Evolutionary conservation across 2,797 vertebrate genomes (phyloP).

Genomic region (Brotogeris chrysoptera): DNA sequence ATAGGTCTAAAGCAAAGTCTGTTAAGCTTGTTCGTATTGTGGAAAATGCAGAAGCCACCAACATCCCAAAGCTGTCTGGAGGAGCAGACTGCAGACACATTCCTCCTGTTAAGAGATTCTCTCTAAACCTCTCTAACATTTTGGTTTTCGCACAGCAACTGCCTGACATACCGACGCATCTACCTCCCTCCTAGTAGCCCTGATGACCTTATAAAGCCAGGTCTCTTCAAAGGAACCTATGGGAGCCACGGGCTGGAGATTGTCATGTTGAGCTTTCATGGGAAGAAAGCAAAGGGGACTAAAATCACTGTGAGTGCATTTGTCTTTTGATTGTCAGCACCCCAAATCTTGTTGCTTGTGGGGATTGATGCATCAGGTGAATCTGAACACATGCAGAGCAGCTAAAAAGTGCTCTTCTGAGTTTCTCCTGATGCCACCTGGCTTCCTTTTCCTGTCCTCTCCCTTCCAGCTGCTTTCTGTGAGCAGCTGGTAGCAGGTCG

Average conservation of each 20-base stretch:
- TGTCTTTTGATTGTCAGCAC: background rate
- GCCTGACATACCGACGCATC: constrained; percentile 96
- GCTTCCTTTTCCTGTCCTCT: background rate
- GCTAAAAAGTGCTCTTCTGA: background rate
- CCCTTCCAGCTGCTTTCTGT: background rate
- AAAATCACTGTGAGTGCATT: constrained; percentile 90
- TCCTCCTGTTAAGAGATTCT: background rate
- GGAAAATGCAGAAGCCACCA: background rate
- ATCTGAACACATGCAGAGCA: fast-evolving
- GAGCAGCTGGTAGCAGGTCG: background rate
- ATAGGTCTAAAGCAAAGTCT: background rate
- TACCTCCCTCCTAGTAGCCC: constrained; percentile 90
- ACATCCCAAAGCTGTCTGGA: background rate
- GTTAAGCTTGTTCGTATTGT: background rate
- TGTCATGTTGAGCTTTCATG: constrained; percentile 96
- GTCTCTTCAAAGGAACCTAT: constrained; percentile 97
- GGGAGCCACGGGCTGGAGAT: constrained; percentile 98
- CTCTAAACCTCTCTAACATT: background rate
- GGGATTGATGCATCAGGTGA: background rate
- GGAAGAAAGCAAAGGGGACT: constrained; percentile 86
- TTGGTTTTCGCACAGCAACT: constrained; percentile 83
- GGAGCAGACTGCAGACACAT: background rate
- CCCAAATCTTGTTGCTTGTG: background rate
- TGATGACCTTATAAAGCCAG: constrained; percentile 87
- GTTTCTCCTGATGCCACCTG: background rate